Percentiles rank a stretch among this genome's conserved stretches.
These are phyloP conservation scores for Ceratitis capitata DNA, from an alignment of 1,140 invertebrate species.

Conservation along the genomic window DNA sequence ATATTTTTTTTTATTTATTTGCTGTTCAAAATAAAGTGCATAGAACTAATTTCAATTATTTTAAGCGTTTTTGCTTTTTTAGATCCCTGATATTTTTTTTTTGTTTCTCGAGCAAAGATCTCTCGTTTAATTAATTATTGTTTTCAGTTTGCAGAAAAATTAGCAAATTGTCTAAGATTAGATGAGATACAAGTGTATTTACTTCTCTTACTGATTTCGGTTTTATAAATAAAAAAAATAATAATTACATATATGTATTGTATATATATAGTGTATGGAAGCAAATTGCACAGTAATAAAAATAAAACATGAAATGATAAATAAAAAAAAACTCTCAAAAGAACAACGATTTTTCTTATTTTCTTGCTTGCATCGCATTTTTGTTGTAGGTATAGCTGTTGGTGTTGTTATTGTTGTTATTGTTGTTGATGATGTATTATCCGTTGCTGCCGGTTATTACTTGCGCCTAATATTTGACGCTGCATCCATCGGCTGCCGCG, in stretches of 20 bases:
- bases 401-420: background rate
- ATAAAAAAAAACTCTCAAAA: background rate
- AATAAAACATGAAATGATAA: slow-evolving; percentile 8
- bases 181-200: background rate
- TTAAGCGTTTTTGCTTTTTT: background rate
- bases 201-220: background rate
- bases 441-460: background rate
- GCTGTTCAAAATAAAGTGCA: background rate
- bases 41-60: background rate
- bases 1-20: background rate
- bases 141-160: background rate
- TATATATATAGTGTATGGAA: background rate
- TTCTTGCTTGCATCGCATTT: background rate
- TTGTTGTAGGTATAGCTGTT: background rate
- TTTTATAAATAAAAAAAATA: slow-evolving; percentile 21
- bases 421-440: background rate
- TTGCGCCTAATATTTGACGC: background rate
- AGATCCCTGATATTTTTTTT: too few relatives aligned
- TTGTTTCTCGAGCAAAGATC: background rate
- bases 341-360: background rate
- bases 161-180: slow-evolving; percentile 1
- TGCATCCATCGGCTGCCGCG: background rate
- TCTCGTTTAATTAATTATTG: background rate
- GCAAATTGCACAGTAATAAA: slow-evolving; percentile 18
- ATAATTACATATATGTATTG: background rate